Conservation (phyloP, 2,113 vertebrate genomes). For the Balaenoptera acutorostrata region DNA sequence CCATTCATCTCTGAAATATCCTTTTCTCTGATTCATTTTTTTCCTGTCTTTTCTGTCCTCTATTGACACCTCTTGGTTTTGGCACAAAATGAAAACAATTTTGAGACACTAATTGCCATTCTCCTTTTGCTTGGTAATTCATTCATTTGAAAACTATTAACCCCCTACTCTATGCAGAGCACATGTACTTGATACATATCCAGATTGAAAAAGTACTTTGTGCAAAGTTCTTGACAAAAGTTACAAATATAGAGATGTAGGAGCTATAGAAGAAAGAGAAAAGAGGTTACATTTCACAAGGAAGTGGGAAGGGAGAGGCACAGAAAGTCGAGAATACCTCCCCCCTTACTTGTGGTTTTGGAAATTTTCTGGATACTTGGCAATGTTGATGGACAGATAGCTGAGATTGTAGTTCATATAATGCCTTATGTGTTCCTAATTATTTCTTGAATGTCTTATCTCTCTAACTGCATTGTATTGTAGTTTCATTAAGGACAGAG, state of each 20-base stretch:
- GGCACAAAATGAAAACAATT: neutral
- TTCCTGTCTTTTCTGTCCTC: neutral
- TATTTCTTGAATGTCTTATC: neutral
- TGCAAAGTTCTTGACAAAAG: neutral
- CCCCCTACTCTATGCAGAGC: neutral
- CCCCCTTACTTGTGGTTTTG: neutral
- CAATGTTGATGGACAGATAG: neutral
- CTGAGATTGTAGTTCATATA: neutral
- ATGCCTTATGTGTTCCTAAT: neutral
- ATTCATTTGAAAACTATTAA: neutral
- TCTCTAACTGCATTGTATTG: neutral
- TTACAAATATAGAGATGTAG: neutral
- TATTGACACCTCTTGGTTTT: neutral
- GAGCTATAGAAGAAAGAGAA: neutral
- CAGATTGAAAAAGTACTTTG: neutral
- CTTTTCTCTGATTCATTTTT: neutral
- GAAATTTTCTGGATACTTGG: neutral
- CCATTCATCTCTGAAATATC: neutral
- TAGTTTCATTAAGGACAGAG: neutral
- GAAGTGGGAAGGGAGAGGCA: neutral
- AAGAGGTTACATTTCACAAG: neutral
- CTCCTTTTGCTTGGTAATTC: neutral
- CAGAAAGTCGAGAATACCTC: neutral
- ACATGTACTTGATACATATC: neutral
- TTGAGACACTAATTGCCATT: neutral